Evolutionary conservation across 2,888 invertebrate species (phyloP).

Genomic region (Drosophila paracracens): DNA sequence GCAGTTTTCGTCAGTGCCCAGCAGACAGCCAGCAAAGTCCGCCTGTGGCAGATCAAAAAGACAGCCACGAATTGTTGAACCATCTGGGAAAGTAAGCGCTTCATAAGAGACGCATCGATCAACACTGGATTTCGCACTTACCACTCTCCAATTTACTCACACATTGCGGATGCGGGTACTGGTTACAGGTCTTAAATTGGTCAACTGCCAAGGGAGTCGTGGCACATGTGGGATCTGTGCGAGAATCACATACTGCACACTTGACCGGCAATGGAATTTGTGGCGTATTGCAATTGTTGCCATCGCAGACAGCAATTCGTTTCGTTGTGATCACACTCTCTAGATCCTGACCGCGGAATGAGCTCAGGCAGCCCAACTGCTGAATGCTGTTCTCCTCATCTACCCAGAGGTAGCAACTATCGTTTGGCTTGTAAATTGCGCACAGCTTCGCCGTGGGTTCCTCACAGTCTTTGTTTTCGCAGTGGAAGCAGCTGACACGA

Average conservation of each 20-base stretch:
- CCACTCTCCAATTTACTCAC: slow-evolving; percentile 65
- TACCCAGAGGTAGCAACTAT: slow-evolving; percentile 76
- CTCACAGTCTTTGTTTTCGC: slow-evolving; percentile 70
- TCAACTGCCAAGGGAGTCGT: slow-evolving; percentile 62
- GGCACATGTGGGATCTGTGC: slow-evolving; percentile 70
- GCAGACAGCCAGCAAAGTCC: slow-evolving; percentile 73
- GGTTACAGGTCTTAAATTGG: slow-evolving; percentile 60
- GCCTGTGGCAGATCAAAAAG: slow-evolving; percentile 65
- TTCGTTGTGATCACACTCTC: slow-evolving; percentile 78
- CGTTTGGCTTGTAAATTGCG: slow-evolving; percentile 69
- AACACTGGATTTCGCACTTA: slow-evolving; percentile 8
- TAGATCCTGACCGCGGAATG: slow-evolving; percentile 73
- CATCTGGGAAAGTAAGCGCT: slow-evolving; percentile 56
- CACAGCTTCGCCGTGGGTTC: slow-evolving; percentile 60
- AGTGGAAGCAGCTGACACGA: slow-evolving; percentile 73
- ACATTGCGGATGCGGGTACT: slow-evolving; percentile 77
- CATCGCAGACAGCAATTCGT: slow-evolving; percentile 74
- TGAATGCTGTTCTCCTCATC: slow-evolving; percentile 68
- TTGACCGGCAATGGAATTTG: slow-evolving; percentile 45
- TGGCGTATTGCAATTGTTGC: slow-evolving; percentile 74
- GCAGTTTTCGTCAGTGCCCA: slow-evolving; percentile 74
- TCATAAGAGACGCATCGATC: neutral
- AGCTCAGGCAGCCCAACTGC: slow-evolving; percentile 79
- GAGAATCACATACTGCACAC: slow-evolving; percentile 79
- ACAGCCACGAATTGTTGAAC: slow-evolving; percentile 79